Evolutionary conservation across 2,888 invertebrate genomes (phyloP).

Genomic region (Conomelus anceps): DNA sequence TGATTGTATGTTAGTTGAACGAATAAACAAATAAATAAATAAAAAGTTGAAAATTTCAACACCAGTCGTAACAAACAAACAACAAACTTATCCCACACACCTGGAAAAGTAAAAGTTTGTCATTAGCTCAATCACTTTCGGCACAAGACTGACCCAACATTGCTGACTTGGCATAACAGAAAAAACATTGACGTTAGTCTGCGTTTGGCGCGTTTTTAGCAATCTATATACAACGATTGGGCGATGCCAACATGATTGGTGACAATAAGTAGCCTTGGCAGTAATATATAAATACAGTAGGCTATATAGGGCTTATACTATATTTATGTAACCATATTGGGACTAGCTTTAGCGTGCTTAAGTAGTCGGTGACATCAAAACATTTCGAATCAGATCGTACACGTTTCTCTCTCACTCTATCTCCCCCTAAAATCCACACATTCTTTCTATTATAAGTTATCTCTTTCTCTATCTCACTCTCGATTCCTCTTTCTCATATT

Average conservation of each 20-base stretch:
- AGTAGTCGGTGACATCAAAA: no score
- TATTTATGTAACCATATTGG: no score
- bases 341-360: no score
- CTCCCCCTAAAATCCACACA: no score
- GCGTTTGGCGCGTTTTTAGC: not conserved
- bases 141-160: not conserved
- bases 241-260: not conserved
- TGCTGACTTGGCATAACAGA: not conserved
- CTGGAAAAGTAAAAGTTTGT: not conserved
- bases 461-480: no score
- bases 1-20: no score
- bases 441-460: no score
- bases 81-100: not conserved
- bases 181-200: not conserved
- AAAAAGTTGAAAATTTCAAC: not conserved
- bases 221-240: not conserved
- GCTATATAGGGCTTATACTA: no score
- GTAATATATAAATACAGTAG: not conserved
- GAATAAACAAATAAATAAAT: no score
- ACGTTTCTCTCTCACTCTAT: not conserved
- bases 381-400: no score
- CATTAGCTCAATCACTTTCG: not conserved
- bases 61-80: not conserved
- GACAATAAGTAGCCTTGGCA: not conserved
- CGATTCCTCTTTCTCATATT: not conserved